A percentile compares a stretch with the other conserved stretches of the same genome.
Conservation (phyloP, 2,113 vertebrate genomes). For the Neopipo cinnamomea region DNA sequence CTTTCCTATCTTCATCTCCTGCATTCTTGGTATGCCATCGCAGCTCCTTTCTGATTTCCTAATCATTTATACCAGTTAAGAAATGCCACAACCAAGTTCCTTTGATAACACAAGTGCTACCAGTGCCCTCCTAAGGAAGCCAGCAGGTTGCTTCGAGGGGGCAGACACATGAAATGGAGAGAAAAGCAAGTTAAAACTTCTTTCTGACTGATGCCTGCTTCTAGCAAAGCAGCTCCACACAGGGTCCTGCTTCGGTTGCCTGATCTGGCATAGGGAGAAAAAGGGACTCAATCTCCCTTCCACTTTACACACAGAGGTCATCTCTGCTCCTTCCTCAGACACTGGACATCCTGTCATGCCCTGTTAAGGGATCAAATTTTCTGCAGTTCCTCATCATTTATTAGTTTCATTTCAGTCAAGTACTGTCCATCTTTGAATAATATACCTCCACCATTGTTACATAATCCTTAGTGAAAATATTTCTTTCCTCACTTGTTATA, state of each 20-base stretch:
- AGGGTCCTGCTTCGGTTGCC: background rate
- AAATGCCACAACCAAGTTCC: background rate
- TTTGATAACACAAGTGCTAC: background rate
- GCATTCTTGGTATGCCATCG: background rate
- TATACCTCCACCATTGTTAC: background rate
- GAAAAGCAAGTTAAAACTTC: background rate
- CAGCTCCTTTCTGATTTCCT: background rate
- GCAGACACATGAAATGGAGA: background rate
- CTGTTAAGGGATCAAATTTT: background rate
- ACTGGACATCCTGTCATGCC: background rate
- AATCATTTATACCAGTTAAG: background rate
- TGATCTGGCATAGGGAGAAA: background rate
- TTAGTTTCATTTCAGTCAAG: background rate
- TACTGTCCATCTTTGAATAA: background rate
- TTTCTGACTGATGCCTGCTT: background rate
- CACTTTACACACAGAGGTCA: rapidly evolving
- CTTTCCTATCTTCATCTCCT: background rate
- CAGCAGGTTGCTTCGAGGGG: background rate
- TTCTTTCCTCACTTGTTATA: background rate
- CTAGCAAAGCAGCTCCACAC: background rate
- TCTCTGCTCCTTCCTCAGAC: background rate
- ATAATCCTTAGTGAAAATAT: background rate
- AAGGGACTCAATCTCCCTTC: background rate
- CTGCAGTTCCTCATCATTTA: background rate
- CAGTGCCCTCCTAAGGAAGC: background rate